Evolutionary conservation across 2,888 invertebrate genomes (phyloP), one percentile per base, ranked within the genome.

Genomic region (Agelastica alni): DNA sequence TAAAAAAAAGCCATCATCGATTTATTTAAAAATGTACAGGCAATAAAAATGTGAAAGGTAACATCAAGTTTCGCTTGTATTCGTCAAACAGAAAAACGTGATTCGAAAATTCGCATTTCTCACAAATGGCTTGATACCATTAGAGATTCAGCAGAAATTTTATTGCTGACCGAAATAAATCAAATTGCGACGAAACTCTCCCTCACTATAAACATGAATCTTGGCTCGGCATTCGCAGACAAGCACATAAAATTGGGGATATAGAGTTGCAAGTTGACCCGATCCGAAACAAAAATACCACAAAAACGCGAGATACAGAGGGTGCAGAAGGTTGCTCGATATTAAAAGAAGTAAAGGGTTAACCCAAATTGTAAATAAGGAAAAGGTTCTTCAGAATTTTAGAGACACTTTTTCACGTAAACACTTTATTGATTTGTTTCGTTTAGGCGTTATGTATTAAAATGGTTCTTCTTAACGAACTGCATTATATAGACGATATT

Each of bases 141-240:
- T 64, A 62, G 61, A 56, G 62, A 66, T 63, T 66, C 66, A 66
- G 66, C 63, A 60, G 60, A 56, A 63, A 65, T 66, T 66, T 63
- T 62, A 66, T 61, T 60, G 57, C 55, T 53, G 59, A 46, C 56
- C 55, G 53, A 58, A 62, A 61, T 56, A 59, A 53, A 62, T 62
- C 59, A 59, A 59, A 62, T 55, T 55, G 59, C 58, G 45, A 41
- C 53, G 42, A 42, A 51, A 39, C 47, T 48, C 31, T 41, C 48
- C 54, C 51, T 39, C 18, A 41, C 46, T 37, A 60, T 58, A 58
- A 58, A 56, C 60, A 56, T 58, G 44, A 51, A 46, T 46, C 47
- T 53, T 41, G 41, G 22, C 41, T n/a, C 18, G 17, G 31, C 41
- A 28, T 37, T 49, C 49, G 42, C 41, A 17, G 49, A 28, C 20